Conservation (phyloP, 1,140 invertebrate genomes). For the Agrilus planipennis region DNA sequence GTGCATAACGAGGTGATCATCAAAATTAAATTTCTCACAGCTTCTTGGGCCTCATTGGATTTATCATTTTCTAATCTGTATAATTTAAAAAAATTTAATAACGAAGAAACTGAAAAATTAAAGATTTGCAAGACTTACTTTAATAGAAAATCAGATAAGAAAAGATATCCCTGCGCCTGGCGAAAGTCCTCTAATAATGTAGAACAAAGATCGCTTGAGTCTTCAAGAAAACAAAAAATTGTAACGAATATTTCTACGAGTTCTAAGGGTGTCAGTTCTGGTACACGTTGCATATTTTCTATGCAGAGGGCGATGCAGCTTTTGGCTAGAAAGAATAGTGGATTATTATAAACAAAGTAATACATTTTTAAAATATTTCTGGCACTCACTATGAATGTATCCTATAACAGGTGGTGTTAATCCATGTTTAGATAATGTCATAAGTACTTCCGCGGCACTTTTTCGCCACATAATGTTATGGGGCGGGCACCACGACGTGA, state of each 20-base stretch:
- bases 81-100: conserved; percentile 11
- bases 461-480: conserved; percentile 95
- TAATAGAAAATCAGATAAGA: conserved; percentile 87
- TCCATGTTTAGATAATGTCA: conserved; percentile 89
- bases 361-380: conserved; percentile 3
- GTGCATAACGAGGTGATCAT: conserved; percentile 88
- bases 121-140: conserved; percentile 52
- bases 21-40: conserved; percentile 82
- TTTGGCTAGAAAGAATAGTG: conserved; percentile 62
- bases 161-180: conserved; percentile 86
- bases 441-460: conserved; percentile 90
- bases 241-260: conserved; percentile 98
- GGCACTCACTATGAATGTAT: conserved; percentile 81
- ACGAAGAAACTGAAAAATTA: conserved; percentile 20
- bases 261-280: conserved; percentile 86
- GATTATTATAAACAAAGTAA: conserved; percentile 6
- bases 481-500: conserved; percentile 85
- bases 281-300: conserved; percentile 92
- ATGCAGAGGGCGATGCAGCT: conserved; percentile 89
- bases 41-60: conserved; percentile 70
- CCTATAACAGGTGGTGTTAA: conserved; percentile 84
- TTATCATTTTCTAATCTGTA: conserved; percentile 61
- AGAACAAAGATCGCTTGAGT: conserved; percentile 95
- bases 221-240: conserved; percentile 95
- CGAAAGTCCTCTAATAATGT: conserved; percentile 91